A percentile compares a stretch with the other conserved stretches of the same genome.
These are phyloP conservation scores for Cladopsammia gracilis DNA, from an alignment of 64 coral and sea anemone species.

Conservation along the genomic window DNA sequence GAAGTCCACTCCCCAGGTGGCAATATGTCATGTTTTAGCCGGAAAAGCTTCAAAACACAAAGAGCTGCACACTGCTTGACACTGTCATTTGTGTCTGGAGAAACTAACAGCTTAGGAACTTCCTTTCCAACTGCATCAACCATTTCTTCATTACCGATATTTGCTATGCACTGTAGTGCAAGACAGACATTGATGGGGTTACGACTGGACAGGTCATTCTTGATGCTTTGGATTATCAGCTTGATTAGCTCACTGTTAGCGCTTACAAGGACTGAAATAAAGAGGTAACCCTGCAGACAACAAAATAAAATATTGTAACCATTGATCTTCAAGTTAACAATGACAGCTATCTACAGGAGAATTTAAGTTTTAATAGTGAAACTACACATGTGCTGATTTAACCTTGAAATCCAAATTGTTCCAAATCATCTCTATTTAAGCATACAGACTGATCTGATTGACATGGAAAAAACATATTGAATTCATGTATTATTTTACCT, in stretches of 20 bases:
- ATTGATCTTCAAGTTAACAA: no score
- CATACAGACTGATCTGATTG: no score
- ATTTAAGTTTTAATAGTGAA: no score
- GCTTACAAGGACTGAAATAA: slow-evolving; percentile 97
- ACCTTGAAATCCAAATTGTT: no score
- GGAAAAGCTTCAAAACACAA: slow-evolving; percentile 94
- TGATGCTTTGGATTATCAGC: slow-evolving; percentile 96
- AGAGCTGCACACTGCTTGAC: slow-evolving; percentile 96
- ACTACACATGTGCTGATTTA: no score
- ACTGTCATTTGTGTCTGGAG: slow-evolving; percentile 92
- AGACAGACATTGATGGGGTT: slow-evolving; percentile 95
- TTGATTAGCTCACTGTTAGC: slow-evolving; percentile 97
- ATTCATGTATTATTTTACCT: no score
- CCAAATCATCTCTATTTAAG: no score
- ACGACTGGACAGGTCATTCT: slow-evolving; percentile 96
- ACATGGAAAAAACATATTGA: no score
- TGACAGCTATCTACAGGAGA: no score
- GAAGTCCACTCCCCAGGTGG: slow-evolving; percentile 98
- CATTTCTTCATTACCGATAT: slow-evolving; percentile 98
- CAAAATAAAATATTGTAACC: not conserved
- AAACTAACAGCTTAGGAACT: slow-evolving; percentile 93
- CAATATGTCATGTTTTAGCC: slow-evolving; percentile 80
- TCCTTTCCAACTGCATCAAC: slow-evolving; percentile 91
- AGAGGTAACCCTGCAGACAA: slow-evolving; percentile 86
- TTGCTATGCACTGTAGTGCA: slow-evolving; percentile 94